Base-by-base conservation (phyloP, 2,888 invertebrate genomes). In the Eupithecia abbreviata region DNA sequence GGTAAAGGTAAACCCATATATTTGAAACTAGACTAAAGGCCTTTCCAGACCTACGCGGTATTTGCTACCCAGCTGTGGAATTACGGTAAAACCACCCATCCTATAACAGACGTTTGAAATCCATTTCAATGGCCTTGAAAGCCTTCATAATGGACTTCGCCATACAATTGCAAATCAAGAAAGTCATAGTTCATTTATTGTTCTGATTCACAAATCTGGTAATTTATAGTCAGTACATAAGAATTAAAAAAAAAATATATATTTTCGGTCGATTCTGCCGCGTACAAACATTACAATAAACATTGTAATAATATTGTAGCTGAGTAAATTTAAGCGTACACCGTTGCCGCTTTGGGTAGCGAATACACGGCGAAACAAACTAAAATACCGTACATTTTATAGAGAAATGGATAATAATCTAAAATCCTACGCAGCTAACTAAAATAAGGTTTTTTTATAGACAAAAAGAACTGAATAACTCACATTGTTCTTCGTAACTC, bases 401-500 rank as follows among this genome's bases (percentile, higher is more conserved):
- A n/a, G 41, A 43, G 45, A 42, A 9, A 41, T 30, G 30, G 30
- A 30, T 30, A 47, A 47, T 9, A 47, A 62, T 62, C 62, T 30
- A 62, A 58, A 66, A 66, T 42, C 41, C 12, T 13, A 66, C 3
- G 3, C 7, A 42, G 2, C 10, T 30, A 41, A 65, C 51, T 15
- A 30, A 65, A 65, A 13, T 43, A 41, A 66, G 15, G 7, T 42
- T 45, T 2, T 15, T 10, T 10, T 3, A 43, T 45, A n/a, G 41
- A 43, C 67, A 42, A 9, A 41, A 42, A 71, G 18, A 71, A 74
- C 66, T 71, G 6, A 62, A 62, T 12, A 74, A 91, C 92, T 92
- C 81, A 93, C 92, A 79, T 68, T 85, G 82, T 5, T 85, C 84
- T 75, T 89, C 87, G 55, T 87, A 89, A 72, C 92, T 92, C 72